Conservation (phyloP, 2,797 vertebrate genomes). For the Poecilia wingei region DNA sequence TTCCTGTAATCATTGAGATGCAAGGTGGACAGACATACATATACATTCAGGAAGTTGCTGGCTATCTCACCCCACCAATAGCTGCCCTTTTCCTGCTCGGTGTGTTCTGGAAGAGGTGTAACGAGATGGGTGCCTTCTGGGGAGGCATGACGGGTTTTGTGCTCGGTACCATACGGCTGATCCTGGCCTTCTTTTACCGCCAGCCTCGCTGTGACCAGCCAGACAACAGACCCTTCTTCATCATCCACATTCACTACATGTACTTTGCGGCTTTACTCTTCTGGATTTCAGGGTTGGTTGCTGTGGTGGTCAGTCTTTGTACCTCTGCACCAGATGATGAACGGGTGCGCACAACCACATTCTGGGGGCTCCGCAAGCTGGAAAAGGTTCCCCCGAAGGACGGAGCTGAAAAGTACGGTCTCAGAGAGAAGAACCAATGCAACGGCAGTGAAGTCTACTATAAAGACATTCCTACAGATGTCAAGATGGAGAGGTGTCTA, state of each 20-base stretch:
- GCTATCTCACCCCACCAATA: slow-evolving; percentile 95
- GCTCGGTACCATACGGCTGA: slow-evolving; percentile 86
- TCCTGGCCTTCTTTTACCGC: slow-evolving; percentile 92
- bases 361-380: slow-evolving; percentile 87
- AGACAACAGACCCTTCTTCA: slow-evolving; percentile 89
- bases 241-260: slow-evolving; percentile 94
- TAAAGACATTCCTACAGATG: slow-evolving; percentile 76
- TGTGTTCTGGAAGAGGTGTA: slow-evolving; percentile 96
- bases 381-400: slow-evolving; percentile 61
- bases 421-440: slow-evolving; percentile 77
- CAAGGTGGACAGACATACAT: slow-evolving; percentile 98
- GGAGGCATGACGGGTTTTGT: slow-evolving; percentile 92
- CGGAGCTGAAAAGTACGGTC: slow-evolving; percentile 72
- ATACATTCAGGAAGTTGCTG: slow-evolving; percentile 98
- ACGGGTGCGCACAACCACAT: slow-evolving; percentile 87
- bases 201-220: slow-evolving; percentile 91
- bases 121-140: slow-evolving; percentile 95
- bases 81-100: slow-evolving; percentile 95
- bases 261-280: slow-evolving; percentile 93
- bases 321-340: slow-evolving; percentile 88
- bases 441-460: slow-evolving; percentile 67
- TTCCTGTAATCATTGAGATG: slow-evolving; percentile 98
- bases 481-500: slow-evolving; percentile 82
- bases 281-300: slow-evolving; percentile 91
- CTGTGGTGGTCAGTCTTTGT: slow-evolving; percentile 90